Evolutionary conservation across 2,113 vertebrate genomes (phyloP), one percentile per base, ranked within the genome.

Genomic region (Notarius quadriscutis): DNA sequence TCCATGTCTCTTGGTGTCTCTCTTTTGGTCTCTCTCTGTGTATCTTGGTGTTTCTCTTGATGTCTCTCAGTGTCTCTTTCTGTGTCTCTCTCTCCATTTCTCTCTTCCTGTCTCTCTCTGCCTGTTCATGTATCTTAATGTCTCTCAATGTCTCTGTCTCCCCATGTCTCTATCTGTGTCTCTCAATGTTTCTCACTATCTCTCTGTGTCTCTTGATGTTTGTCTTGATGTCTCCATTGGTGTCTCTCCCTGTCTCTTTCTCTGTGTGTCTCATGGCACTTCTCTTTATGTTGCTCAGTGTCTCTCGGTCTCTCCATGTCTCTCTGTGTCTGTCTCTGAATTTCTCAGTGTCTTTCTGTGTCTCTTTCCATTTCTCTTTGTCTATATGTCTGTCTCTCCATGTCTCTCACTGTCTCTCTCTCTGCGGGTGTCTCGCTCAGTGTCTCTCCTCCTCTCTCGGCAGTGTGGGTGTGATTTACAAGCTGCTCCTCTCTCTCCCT

Each of bases 401-500:
- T 65, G 20, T 25, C 10, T 63, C 41, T 27, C 15, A 18, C 1
- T 71, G 1, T 51, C 10, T 77, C 1, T 51, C 22, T 77, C 50
- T 8, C 1, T 72, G 7, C 7, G 7, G 55, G 6, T n/a, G 22
- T 78, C 5, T 55, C 12, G 15, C 1, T 77, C 20, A 1, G 11
- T 55, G 50, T n/a, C 6, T 78, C 12, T 7, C 25, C 2, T 27
- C 0, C 83, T 60, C 69, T 60, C 53, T 75, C 84, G 50, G 51
- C 41, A 14, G 27, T 53, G 20, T 78, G 71, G 81, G 72, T 57
- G 60, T 88, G 89, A 88, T 86, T 88, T 84, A 88, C 30, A 18
- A 85, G 50, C n/a, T 27, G 48, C 71, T 84, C 51, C 88, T 77
- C 85, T 81, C 86, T 67, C 89, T 90, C 88, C 90, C 92, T 88